phyloP scores from a whole-genome alignment of 2,888 invertebrate species.

The Bhutanitis thaidina region DNA sequence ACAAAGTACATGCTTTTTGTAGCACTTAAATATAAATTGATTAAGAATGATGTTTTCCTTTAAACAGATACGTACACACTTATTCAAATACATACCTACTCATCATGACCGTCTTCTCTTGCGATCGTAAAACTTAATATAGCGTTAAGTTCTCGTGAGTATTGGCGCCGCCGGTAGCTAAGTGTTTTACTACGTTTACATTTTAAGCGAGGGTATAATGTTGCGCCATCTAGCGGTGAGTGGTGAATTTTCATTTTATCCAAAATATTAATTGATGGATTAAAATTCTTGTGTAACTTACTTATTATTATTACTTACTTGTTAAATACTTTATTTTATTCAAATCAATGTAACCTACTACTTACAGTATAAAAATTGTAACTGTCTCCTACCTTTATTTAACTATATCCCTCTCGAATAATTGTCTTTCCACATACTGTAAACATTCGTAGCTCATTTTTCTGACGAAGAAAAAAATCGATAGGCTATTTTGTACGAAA shows the following conservation, averaged over 20 bases:
- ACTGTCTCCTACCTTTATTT: no score
- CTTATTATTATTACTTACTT: no score
- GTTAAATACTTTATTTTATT: no score
- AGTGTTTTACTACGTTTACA: conserved; percentile 5
- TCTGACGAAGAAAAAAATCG: conserved; percentile 25
- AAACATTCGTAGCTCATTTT: conserved; percentile 13
- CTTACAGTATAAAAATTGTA: no score
- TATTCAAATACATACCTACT: conserved; percentile 10
- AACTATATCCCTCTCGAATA: neutral
- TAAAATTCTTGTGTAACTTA: no score
- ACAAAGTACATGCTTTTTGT: neutral
- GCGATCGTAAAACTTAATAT: conserved; percentile 27
- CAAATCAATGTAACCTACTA: no score
- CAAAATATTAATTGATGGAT: neutral
- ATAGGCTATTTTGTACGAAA: conserved; percentile 32
- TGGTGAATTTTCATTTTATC: conserved; percentile 1
- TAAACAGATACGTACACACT: conserved; percentile 3
- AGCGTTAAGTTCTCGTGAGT: conserved; percentile 22
- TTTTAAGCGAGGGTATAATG: neutral
- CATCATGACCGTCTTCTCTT: conserved; percentile 10
- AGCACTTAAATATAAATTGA: conserved; percentile 9
- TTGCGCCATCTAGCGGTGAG: conserved; percentile 23
- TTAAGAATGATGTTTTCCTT: conserved; percentile 11
- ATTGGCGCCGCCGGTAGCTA: conserved; percentile 16
- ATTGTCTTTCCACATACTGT: neutral